Evolutionary conservation across 2,888 invertebrate genomes (phyloP).

Genomic region (Tachina grossa): DNA sequence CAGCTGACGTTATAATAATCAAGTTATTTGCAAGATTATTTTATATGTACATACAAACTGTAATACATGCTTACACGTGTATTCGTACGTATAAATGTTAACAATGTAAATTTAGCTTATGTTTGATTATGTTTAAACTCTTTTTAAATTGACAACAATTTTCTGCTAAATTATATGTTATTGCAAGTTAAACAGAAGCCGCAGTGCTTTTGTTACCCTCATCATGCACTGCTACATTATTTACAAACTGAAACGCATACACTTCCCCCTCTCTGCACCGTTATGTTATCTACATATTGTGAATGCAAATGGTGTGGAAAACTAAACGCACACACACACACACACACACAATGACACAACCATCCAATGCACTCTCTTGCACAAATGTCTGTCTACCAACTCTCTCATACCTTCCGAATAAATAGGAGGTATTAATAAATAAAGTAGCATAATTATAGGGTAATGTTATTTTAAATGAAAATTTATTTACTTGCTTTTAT

Average conservation of each 20-base stretch:
- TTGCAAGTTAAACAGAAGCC: slow-evolving; percentile 21
- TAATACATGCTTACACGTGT: background rate
- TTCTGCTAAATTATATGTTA: slow-evolving; percentile 55
- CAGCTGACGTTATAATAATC: background rate
- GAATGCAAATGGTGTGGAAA: slow-evolving; percentile 38
- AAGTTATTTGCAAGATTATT: background rate
- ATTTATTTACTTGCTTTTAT: slow-evolving; percentile 24
- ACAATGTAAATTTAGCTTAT: slow-evolving; percentile 8
- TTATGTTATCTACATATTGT: background rate
- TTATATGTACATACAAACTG: background rate
- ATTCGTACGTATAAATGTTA: no score
- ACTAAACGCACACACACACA: background rate
- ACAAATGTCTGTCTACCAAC: background rate
- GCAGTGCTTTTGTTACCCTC: background rate
- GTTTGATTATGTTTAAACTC: slow-evolving; percentile 14
- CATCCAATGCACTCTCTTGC: no score
- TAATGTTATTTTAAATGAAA: slow-evolving; percentile 56
- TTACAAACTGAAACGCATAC: background rate
- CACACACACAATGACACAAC: background rate
- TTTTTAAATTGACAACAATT: slow-evolving; percentile 60
- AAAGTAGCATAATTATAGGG: slow-evolving; percentile 53
- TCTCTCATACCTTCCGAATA: no score
- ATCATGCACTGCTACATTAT: background rate
- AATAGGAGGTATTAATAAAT: background rate
- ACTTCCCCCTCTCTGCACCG: background rate